Evolutionary conservation across 2,113 vertebrate species (phyloP), one percentile per base, ranked within the genome.

Genomic region (Scomber scombrus): DNA sequence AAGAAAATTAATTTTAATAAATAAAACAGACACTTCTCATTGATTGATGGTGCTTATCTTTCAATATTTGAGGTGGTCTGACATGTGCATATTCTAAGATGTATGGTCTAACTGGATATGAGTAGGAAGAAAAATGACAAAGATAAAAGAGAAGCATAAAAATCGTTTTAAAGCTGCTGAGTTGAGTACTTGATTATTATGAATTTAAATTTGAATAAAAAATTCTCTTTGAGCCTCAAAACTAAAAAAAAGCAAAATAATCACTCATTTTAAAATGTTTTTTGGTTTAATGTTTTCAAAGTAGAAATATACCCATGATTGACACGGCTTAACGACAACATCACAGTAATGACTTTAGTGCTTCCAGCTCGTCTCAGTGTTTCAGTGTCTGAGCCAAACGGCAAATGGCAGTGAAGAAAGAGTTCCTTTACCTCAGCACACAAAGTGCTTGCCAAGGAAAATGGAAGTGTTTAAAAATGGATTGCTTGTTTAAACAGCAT

Each of bases 401-500:
- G 51, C 13, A 64, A 61, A 89, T n/a, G 19, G 11, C 31, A 43
- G 56, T 26, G 18, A 69, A 76, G 49, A 75, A 75, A 58, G 47
- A 64, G 47, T 84, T 73, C 65, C 70, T 31, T 73, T 56, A 60
- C 71, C 54, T 62, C 68, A 10, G 18, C 3, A 46, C 21, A 56
- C 56, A 55, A 72, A 67, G 50, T 31, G 23, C 74, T 72, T n/a
- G 64, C 75, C 71, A 77, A 71, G 52, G 54, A 75, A 82, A 71
- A 83, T 69, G 10, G 60, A 71, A 66, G 55, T 71, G 21, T 88
- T 90, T 31, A 89, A 88, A 84, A 80, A 86, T 80, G 71, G 14
- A 82, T 80, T 68, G 60, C 57, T 78, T 16, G 63, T 89, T 91
- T 87, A 85, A 90, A 82, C 70, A 58, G 10, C 60, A 76, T 87